phyloP scores from a whole-genome alignment of 1,140 invertebrate genomes.

The Drosophila parvula region DNA sequence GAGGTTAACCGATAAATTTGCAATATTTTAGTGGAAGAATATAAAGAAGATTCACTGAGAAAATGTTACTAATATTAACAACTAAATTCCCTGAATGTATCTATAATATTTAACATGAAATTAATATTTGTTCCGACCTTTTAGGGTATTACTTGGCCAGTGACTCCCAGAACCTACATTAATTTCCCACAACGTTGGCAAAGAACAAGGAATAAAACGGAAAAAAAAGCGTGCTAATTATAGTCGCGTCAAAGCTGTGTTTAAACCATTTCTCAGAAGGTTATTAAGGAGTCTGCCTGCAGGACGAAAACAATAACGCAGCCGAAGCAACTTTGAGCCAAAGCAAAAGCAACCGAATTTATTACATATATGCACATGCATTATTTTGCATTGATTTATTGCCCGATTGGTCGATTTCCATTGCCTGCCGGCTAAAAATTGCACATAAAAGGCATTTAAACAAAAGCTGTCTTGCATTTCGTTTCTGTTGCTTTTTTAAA shows the following conservation, averaged over 20 bases:
- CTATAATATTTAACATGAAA: background rate
- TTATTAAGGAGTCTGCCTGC: background rate
- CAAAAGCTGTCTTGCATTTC: conserved; percentile 52
- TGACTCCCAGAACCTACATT: background rate
- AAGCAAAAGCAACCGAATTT: conserved; percentile 7
- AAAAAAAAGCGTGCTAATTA: conserved; percentile 35
- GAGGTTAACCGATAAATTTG: too few relatives aligned
- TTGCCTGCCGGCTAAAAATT: conserved; percentile 39
- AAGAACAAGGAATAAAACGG: conserved; percentile 1
- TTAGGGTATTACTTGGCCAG: background rate
- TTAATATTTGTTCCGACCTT: background rate
- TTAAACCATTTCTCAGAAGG: conserved; percentile 15
- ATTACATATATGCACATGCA: conserved; percentile 42
- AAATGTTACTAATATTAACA: background rate
- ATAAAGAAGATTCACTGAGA: too few relatives aligned
- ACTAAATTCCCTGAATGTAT: background rate
- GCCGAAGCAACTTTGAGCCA: background rate
- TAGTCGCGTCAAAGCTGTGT: conserved; percentile 15
- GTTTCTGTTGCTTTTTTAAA: conserved; percentile 35
- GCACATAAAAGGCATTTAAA: conserved; percentile 59
- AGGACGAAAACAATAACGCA: background rate
- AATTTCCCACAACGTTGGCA: background rate
- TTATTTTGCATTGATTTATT: conserved; percentile 62
- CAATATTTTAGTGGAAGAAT: too few relatives aligned
- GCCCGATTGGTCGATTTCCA: conserved; percentile 37